Base-by-base conservation (phyloP, 2,888 invertebrate species). In the Papilio gigon region DNA sequence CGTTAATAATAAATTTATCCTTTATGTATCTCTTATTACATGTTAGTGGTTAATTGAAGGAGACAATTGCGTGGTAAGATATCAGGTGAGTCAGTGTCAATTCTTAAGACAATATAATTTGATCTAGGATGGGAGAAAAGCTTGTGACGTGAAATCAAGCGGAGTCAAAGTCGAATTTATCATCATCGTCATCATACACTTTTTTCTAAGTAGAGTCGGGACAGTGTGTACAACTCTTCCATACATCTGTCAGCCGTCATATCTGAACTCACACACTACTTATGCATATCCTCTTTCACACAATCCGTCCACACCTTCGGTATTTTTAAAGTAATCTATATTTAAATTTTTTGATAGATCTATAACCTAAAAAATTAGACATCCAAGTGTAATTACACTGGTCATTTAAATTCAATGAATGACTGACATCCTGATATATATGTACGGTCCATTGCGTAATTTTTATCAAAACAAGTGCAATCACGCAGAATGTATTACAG, bases 401-500 rank as follows among this genome's bases (percentile, higher is more conserved):
- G 20, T 47, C 22, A 47, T 47, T 22, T 22, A 22, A 47, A 22
- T 27, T 25, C 6, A n/a, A n/a, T n/a, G n/a, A n/a, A n/a, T n/a
- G n/a, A n/a, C n/a, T n/a, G n/a, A n/a, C n/a, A 6, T 25, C n/a
- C 27, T 50, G 12, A 27, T 27, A 27, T 27, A 12, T 50, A n/a
- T 27, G 27, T 27, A 27, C n/a, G n/a, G 53, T 56, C 17, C 30
- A 30, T 4, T 56, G 30, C n/a, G 30, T 56, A 30, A 30, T 56
- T 37, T 37, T 37, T 27, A 53, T 53, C n/a, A 27, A 30, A 53
- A 53, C 27, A 27, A 30, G n/a, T 53, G 53, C n/a, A 53, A 27
- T 27, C 27, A 53, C 30, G 53, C 27, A 53, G n/a, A 37, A 4
- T n/a, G 3, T 53, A 30, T n/a, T 30, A 30, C 30, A 53, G 53